Evolutionary conservation across 1,140 invertebrate species (phyloP).

Genomic region (Sitobion miscanthi): DNA sequence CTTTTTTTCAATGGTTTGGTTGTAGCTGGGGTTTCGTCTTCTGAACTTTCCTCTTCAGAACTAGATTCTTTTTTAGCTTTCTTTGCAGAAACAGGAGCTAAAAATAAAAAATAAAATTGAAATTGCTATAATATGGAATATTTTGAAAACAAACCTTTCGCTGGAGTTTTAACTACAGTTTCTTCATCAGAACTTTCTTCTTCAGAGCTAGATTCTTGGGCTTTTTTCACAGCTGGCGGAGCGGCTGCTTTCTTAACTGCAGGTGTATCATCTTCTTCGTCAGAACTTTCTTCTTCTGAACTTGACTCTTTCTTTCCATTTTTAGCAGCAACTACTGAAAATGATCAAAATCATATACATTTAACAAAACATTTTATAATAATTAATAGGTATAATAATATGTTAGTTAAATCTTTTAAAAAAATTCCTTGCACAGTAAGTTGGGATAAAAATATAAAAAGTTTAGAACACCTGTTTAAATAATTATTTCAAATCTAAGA

Average conservation of each 20-base stretch:
- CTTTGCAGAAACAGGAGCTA: background rate
- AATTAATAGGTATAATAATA: too few relatives aligned
- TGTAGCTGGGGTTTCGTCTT: slow-evolving; percentile 36
- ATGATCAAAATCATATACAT: background rate
- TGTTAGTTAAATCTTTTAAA: background rate
- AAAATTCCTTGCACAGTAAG: background rate
- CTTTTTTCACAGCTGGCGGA: background rate
- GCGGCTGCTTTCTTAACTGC: background rate
- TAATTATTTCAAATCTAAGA: too few relatives aligned
- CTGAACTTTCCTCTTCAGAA: slow-evolving; percentile 26
- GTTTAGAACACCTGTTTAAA: too few relatives aligned
- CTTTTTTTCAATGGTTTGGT: slow-evolving; percentile 24
- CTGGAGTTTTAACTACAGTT: slow-evolving; percentile 12
- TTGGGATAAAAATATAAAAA: too few relatives aligned
- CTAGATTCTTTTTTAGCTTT: background rate
- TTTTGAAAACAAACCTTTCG: background rate
- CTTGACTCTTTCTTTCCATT: slow-evolving; percentile 1
- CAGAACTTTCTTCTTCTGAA: background rate
- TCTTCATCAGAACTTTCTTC: slow-evolving; percentile 21
- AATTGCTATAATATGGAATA: background rate
- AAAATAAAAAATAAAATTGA: background rate
- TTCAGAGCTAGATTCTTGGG: slow-evolving; percentile 31
- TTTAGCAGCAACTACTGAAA: background rate
- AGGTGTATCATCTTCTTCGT: background rate
- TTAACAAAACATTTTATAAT: too few relatives aligned